Evolutionary conservation across 1,140 invertebrate species (phyloP).

Genomic region (Brachionus plicatilis): DNA sequence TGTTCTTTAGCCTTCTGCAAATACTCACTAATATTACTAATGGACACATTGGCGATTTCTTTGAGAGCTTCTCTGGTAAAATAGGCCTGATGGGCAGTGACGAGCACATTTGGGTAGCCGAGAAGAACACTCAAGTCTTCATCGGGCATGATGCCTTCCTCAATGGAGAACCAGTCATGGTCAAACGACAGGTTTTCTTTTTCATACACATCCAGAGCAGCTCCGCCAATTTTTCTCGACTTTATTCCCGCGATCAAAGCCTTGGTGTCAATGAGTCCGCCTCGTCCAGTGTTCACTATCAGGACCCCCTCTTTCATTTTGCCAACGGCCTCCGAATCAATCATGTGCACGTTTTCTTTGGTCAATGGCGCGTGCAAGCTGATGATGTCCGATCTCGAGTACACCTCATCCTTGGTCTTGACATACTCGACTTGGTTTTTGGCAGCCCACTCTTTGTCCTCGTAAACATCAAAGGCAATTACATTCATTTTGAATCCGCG

Average conservation of each 20-base stretch:
- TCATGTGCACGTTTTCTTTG: constrained; percentile 10
- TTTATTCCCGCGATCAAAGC: constrained; percentile 9
- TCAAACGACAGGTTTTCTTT: constrained; percentile 26
- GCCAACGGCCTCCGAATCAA: background rate
- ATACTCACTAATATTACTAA: constrained; percentile 5
- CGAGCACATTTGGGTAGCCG: background rate
- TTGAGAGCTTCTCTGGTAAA: constrained; percentile 29
- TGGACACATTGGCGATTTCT: constrained; percentile 6
- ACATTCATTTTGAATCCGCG: constrained; percentile 29
- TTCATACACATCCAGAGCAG: constrained; percentile 39
- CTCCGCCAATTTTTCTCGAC: constrained; percentile 31
- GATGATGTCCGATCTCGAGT: background rate
- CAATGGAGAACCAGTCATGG: constrained; percentile 4
- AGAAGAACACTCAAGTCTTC: background rate
- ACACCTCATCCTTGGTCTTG: background rate
- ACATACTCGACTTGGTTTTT: background rate
- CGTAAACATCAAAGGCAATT: constrained; percentile 34
- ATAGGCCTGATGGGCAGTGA: constrained; percentile 37
- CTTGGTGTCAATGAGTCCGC: constrained; percentile 11
- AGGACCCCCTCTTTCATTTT: constrained; percentile 27
- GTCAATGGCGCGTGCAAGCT: constrained; percentile 8
- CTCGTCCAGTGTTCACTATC: constrained; percentile 28
- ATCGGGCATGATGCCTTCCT: background rate
- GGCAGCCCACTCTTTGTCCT: background rate
- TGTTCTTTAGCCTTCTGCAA: background rate